A percentile compares a stretch with the other conserved stretches of the same genome.
phyloP scores from a whole-genome alignment of 2,797 vertebrate species.

The Zalophus californianus region DNA sequence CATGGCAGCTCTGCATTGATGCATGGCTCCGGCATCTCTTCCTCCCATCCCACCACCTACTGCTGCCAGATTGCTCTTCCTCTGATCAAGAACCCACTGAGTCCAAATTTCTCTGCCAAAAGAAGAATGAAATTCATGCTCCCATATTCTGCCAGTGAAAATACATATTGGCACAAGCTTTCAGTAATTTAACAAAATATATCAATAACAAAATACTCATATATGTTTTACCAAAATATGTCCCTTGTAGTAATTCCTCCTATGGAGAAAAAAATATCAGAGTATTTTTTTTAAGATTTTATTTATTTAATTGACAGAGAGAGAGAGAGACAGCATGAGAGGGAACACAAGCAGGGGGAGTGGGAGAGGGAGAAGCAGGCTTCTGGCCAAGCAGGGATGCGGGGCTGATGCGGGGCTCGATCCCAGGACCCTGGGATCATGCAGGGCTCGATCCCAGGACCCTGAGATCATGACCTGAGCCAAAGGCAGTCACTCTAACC shows the following conservation, averaged over 20 bases:
- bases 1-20: not conserved
- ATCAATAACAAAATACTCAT: conserved; percentile 24
- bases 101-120: conserved; percentile 3
- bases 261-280: not conserved
- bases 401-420: too few relatives aligned
- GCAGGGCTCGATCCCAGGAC: too few relatives aligned
- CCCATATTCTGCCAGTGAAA: conserved; percentile 30
- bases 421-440: too few relatives aligned
- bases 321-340: too few relatives aligned
- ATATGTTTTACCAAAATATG: conserved; percentile 38
- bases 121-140: conserved; percentile 3
- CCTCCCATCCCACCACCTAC: not conserved
- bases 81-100: not conserved
- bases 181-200: conserved; percentile 39
- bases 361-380: too few relatives aligned
- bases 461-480: too few relatives aligned
- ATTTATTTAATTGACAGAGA: too few relatives aligned
- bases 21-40: not conserved
- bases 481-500: too few relatives aligned
- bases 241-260: conserved; percentile 32
- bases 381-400: too few relatives aligned
- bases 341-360: too few relatives aligned
- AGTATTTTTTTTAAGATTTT: not conserved
- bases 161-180: conserved; percentile 46
- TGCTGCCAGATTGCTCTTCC: not conserved